Base-by-base conservation (phyloP, 1,140 invertebrate species). In the Holcopasites calliopsidis region DNA sequence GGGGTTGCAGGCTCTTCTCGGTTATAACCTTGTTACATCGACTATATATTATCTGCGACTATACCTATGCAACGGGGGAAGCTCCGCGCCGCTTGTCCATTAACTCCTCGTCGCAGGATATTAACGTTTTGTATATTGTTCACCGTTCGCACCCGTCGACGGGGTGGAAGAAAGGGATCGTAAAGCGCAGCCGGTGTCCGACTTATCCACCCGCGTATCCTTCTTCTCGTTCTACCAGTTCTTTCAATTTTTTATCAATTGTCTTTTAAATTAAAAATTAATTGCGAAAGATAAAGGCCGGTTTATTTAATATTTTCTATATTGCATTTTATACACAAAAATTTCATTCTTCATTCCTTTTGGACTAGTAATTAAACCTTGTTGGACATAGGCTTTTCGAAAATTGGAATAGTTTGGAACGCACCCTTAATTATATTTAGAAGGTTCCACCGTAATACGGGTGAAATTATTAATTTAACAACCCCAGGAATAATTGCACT, bases 21-120 rank as follows among this genome's bases (percentile, higher is more conserved):
- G 73, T 77, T 50, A 62, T 72, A 83, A 79, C 76, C 80, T 83
- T 62, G 80, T 79, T 82, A 79, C 72, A 64, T 54, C 62, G 28
- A 81, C 80, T 81, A 68, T 68, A 75, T 81, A 80, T 72, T 77
- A 77, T 40, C 66, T 55, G 33, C 33, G 78, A 11, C 60, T 52
- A 42, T 47, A 42, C 62, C 50, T 50, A 49, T 21, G 38, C 28
- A 4, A 40, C 49, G 44, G 21, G 72, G 47, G 66, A 58, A 49
- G 66, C 68, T 21, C n/a, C 35, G 65, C 49, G 57, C 31, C 52
- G 72, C 38, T 61, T 81, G 79, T 82, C 81, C 79, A 83, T 83
- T 83, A 83, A 83, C 81, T 83, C 70, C 81, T 83, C 81, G 81
- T 83, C 76, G 69, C 71, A 83, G 81, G 81, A 83, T 83, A 83